A percentile compares a stretch with the other conserved stretches of the same genome.
Evolutionary conservation across 2,888 invertebrate species (phyloP).

Genomic region (Orthonevra nobilis): DNA sequence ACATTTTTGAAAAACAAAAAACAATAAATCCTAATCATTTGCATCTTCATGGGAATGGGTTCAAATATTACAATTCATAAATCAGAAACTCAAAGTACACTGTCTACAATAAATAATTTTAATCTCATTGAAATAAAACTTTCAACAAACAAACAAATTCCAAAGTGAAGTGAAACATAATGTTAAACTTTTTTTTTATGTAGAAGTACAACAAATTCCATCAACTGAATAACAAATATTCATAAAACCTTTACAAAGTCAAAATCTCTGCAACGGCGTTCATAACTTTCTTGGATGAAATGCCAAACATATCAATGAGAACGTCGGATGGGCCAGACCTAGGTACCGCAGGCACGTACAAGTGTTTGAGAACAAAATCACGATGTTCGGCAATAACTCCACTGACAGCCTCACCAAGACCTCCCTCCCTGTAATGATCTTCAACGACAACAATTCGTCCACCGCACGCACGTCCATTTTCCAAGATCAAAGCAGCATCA

Average conservation of each 20-base stretch:
- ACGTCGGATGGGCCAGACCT: slow-evolving; percentile 95
- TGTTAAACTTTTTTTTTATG: not conserved
- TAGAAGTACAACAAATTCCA: slow-evolving; percentile 7
- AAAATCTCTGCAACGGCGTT: slow-evolving; percentile 85
- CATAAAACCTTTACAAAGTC: slow-evolving; percentile 80
- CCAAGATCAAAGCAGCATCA: slow-evolving; percentile 88
- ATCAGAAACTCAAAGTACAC: slow-evolving; percentile 9
- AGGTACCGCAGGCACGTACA: slow-evolving; percentile 92
- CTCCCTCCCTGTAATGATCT: slow-evolving; percentile 91
- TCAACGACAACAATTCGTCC: slow-evolving; percentile 95
- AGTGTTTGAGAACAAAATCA: slow-evolving; percentile 86
- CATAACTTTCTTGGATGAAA: slow-evolving; percentile 90
- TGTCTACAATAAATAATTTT: slow-evolving; percentile 16
- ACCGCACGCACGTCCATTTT: slow-evolving; percentile 88
- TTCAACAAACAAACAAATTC: slow-evolving; percentile 33
- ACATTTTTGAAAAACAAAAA: no score
- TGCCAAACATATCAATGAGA: slow-evolving; percentile 93
- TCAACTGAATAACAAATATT: not conserved
- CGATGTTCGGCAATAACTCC: slow-evolving; percentile 88
- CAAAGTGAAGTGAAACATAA: not conserved
- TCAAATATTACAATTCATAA: not conserved
- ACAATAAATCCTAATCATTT: no score
- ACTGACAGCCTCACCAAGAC: slow-evolving; percentile 96
- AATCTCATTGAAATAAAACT: slow-evolving; percentile 50
- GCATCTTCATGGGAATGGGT: slow-evolving; percentile 38